Conservation (phyloP, 2,888 invertebrate species). For the Tortricodes alternella region DNA sequence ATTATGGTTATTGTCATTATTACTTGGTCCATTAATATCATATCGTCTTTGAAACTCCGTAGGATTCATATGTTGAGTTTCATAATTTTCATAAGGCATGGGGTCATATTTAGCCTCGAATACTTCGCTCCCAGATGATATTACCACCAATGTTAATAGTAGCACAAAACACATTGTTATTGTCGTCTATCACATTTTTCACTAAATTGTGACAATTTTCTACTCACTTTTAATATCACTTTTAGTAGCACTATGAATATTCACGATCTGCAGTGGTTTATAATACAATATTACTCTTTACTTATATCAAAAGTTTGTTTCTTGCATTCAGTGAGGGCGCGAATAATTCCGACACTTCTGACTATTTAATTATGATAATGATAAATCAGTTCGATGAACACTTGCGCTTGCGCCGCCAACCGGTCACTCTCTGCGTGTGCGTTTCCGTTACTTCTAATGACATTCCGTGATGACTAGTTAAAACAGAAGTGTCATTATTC, state of each 20-base stretch:
- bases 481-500: background rate
- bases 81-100: background rate
- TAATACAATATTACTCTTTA: too few species aligned
- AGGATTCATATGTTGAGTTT: background rate
- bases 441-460: slow-evolving; percentile 12
- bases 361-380: background rate
- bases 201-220: background rate
- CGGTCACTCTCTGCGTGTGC: background rate
- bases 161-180: slow-evolving; percentile 12
- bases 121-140: slow-evolving; percentile 6
- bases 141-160: background rate
- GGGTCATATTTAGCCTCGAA: background rate
- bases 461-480: background rate
- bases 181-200: background rate
- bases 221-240: background rate
- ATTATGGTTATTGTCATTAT: background rate
- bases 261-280: too few species aligned
- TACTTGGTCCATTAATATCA: background rate
- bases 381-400: background rate
- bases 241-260: background rate
- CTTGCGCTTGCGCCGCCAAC: background rate
- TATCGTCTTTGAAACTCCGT: too few species aligned
- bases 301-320: background rate
- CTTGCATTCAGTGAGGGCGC: background rate
- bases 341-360: background rate